phyloP scores from a whole-genome alignment of 2,797 vertebrate genomes.

The Sebastiscus tertius region DNA sequence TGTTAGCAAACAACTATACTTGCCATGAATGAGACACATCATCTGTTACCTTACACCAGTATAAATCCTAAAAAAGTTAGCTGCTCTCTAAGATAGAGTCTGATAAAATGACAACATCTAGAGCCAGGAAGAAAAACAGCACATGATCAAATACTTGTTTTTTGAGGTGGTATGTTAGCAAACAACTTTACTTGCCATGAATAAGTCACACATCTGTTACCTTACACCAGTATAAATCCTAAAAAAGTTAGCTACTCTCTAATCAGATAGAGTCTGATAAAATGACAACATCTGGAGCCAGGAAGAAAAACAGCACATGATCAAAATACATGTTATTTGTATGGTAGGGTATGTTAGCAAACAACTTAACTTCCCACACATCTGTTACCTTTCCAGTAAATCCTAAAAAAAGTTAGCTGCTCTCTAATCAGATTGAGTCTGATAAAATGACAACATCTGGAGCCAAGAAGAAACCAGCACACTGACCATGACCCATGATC shows the following conservation, averaged over 20 bases:
- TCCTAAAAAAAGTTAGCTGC: conserved; percentile 7
- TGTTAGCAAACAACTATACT: not conserved
- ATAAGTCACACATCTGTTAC: not conserved
- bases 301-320: no score
- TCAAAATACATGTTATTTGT: no score
- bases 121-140: not conserved
- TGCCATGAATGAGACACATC: no score
- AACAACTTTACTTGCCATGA: no score
- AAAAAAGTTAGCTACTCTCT: conserved; percentile 12
- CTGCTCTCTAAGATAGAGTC: no score
- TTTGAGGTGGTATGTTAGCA: no score
- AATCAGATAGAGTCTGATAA: not conserved
- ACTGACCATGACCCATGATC: fast-evolving
- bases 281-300: not conserved
- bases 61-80: conserved; percentile 13
- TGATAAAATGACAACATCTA: not conserved
- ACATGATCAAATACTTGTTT: not conserved
- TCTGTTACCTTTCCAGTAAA: no score
- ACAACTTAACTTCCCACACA: no score
- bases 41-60: no score
- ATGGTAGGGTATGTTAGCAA: no score
- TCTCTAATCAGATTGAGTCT: no score
- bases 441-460: not conserved
- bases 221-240: no score
- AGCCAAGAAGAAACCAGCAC: not conserved